Evolutionary conservation across 2,797 vertebrate genomes (phyloP).

Genomic region (Microhierax caerulescens): DNA sequence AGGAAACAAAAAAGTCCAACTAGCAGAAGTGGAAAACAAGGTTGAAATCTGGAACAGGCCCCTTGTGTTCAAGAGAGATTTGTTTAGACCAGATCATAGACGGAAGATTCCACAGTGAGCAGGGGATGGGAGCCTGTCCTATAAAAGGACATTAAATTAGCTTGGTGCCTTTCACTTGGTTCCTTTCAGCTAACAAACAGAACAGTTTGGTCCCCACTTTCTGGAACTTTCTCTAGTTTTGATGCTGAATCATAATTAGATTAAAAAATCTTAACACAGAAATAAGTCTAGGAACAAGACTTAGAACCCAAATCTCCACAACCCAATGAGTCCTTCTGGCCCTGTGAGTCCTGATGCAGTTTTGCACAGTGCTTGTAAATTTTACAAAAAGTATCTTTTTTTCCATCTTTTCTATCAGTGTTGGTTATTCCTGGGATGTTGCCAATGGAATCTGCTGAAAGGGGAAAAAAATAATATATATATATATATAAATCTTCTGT

Average conservation of each 20-base stretch:
- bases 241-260: neutral
- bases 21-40: neutral
- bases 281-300: neutral
- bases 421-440: neutral
- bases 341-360: neutral
- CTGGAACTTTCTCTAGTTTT: neutral
- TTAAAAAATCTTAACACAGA: neutral
- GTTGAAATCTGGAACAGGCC: neutral
- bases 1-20: neutral
- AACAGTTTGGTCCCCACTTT: neutral
- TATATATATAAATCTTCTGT: neutral
- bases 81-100: neutral
- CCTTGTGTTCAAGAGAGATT: neutral
- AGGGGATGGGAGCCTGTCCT: neutral
- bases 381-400: no score
- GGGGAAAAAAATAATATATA: neutral
- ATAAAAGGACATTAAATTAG: neutral
- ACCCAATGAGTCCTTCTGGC: neutral
- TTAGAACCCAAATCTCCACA: neutral
- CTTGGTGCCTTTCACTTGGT: neutral
- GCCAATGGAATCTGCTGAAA: neutral
- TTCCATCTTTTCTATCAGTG: neutral
- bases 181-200: neutral
- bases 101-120: neutral
- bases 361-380: neutral